Evolutionary conservation across 2,113 vertebrate genomes (phyloP).

Genomic region (Pycnonotus jocosus): DNA sequence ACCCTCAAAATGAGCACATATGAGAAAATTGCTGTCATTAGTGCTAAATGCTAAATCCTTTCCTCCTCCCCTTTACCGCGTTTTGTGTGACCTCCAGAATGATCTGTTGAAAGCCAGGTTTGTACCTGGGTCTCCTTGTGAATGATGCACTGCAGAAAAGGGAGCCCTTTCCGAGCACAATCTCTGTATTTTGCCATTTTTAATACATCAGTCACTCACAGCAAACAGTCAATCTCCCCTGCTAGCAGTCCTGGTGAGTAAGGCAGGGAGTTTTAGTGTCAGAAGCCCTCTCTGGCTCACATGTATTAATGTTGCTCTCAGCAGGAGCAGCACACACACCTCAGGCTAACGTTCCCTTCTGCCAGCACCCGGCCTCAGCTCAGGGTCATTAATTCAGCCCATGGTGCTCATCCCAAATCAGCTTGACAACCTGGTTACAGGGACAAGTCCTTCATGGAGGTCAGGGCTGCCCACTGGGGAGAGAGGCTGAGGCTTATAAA

Average conservation of each 20-base stretch:
- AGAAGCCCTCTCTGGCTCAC: background rate
- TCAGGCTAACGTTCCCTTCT: background rate
- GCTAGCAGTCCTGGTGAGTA: background rate
- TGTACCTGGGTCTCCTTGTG: background rate
- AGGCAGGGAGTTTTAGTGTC: background rate
- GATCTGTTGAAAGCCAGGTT: background rate
- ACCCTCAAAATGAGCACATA: background rate
- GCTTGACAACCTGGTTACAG: background rate
- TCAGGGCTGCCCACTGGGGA: background rate
- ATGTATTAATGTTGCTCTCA: background rate
- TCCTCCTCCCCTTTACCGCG: background rate
- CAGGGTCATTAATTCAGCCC: background rate
- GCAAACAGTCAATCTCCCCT: background rate
- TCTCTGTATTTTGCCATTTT: background rate
- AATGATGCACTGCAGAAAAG: background rate
- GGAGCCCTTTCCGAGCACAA: background rate
- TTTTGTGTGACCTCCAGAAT: background rate
- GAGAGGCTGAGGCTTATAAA: background rate
- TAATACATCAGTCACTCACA: background rate
- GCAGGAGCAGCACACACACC: background rate
- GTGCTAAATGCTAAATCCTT: background rate
- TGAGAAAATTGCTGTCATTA: background rate
- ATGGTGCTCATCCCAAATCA: background rate
- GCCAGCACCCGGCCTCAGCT: background rate
- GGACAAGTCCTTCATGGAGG: background rate